These are phyloP conservation scores for Sebastes alutus DNA, from an alignment of 2,797 vertebrate genomes.

Conservation along the genomic window DNA sequence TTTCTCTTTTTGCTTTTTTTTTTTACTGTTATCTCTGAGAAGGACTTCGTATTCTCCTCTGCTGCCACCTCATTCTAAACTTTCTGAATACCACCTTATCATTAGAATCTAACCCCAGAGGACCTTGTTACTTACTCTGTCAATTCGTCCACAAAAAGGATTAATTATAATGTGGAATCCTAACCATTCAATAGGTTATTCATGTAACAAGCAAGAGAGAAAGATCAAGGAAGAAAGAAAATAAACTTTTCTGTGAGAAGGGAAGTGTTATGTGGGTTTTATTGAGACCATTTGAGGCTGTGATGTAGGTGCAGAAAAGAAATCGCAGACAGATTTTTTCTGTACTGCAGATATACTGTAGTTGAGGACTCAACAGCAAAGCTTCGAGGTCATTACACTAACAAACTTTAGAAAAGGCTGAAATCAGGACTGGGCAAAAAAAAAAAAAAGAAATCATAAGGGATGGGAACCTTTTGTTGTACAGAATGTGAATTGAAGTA, in stretches of 20 bases:
- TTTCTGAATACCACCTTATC: not conserved
- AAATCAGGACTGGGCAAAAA: not conserved
- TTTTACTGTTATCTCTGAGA: not conserved
- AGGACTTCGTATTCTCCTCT: not conserved
- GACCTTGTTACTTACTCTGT: constrained; percentile 24
- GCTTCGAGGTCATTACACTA: not conserved
- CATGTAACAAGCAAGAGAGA: not conserved
- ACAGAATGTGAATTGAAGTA: not conserved
- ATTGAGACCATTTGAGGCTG: not conserved
- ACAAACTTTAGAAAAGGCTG: not conserved
- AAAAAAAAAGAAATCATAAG: not conserved
- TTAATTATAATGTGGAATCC: constrained; percentile 8
- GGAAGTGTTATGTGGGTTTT: not conserved
- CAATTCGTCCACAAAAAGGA: not conserved
- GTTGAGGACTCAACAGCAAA: not conserved
- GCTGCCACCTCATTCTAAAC: not conserved
- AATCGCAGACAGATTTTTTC: not conserved
- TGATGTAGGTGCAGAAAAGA: not conserved
- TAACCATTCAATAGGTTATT: not conserved
- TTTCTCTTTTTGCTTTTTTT: not conserved
- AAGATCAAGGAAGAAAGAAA: not conserved
- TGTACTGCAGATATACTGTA: not conserved
- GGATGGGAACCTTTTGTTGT: not conserved
- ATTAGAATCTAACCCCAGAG: not conserved
- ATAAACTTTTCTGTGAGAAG: not conserved